Conservation (phyloP, 35 echinoderm and acorn worm genomes). For the Lytechinus pictus region DNA sequence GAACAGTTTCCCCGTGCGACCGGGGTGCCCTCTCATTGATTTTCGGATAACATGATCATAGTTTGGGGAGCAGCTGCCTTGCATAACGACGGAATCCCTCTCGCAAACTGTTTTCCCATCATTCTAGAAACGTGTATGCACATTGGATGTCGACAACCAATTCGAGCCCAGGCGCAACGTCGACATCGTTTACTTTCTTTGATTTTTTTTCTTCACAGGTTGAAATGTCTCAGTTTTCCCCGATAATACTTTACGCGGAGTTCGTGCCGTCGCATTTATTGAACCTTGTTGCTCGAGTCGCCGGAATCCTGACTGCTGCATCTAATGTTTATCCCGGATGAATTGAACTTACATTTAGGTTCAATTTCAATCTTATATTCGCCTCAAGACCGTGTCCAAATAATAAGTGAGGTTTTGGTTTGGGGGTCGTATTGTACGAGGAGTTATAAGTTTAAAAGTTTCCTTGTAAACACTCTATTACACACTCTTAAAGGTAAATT, state of each 20-base stretch:
- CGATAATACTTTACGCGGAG: slow-evolving; percentile 16
- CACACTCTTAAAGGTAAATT: no score
- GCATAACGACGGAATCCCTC: slow-evolving; percentile 1
- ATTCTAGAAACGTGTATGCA: slow-evolving; percentile 24
- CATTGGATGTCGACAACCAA: slow-evolving; percentile 7
- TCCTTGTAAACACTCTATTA: no score
- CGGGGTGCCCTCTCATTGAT: slow-evolving; percentile 1
- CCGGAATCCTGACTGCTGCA: neutral
- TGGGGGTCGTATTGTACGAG: neutral
- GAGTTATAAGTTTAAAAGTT: no score
- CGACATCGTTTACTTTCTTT: neutral
- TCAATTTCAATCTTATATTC: neutral
- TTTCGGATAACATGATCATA: slow-evolving; percentile 24
- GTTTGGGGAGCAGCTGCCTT: slow-evolving; percentile 3
- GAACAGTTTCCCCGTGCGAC: neutral
- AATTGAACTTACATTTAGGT: slow-evolving; percentile 6
- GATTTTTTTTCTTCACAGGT: neutral
- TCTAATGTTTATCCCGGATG: neutral
- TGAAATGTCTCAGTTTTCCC: slow-evolving; percentile 6
- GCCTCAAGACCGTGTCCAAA: neutral
- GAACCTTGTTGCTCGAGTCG: neutral
- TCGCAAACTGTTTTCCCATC: slow-evolving; percentile 4
- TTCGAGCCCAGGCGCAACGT: neutral
- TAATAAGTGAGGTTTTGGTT: neutral
- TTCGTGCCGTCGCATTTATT: neutral